Evolutionary conservation across 1,140 invertebrate species (phyloP), one percentile per base, ranked within the genome.

Genomic region (Habropoda laboriosa): DNA sequence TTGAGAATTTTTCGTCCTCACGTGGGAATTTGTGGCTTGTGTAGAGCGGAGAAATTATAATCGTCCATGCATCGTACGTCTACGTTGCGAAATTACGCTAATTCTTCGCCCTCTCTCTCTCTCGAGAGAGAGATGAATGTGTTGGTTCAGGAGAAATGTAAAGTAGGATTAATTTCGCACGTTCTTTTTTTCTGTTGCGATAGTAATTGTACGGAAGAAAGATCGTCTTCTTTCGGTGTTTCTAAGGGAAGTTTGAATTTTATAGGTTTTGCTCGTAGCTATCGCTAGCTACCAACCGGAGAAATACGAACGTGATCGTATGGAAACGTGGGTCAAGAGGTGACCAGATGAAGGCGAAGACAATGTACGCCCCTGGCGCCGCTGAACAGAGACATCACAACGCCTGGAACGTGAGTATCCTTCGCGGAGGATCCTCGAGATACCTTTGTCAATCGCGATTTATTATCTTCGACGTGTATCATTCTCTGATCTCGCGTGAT

Each of bases 391-490:
- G 88, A 90, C 80, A 81, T 89, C 86, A 88, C 76, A 82, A 85
- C 51, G 58, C 53, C n/a, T 55, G 18, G 79, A 53, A 79, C 72
- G 67, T 60, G 70, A 63, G 58, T 63, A 76, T 68, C 35, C 61
- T 68, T 57, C 35, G 68, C 71, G 58, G 47, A 79, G 75, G 58
- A 83, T 68, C 74, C 74, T 83, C 73, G 70, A 85, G 76, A 67
- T 83, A 86, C 76, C 83, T 71, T 79, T 82, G 82, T 88, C 87
- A 89, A 87, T 90, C 86, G 86, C 82, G 86, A 90, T 90, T 88
- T 86, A 89, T 87, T 53, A 66, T 74, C 73, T 63, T 74, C 70
- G 77, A 76, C 70, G 55, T 83, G 24, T 35, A 27, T 2, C 70
- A 63, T 24, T n/a, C n/a, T 63, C 6, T n/a, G 30, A 51, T 53